Base-by-base conservation (phyloP, 2,888 invertebrate species). In the Netelia fuscicornis region DNA sequence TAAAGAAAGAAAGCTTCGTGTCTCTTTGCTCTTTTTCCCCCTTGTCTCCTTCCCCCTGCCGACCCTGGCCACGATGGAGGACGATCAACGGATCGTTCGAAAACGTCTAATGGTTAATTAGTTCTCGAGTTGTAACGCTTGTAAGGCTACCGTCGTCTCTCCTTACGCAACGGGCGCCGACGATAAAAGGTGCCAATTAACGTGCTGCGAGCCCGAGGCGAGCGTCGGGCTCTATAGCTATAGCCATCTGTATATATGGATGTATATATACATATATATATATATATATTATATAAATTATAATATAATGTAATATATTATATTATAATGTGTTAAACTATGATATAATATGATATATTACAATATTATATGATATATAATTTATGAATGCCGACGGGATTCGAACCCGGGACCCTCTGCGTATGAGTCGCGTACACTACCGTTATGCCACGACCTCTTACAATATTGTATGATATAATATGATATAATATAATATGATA, bases 131-230 rank as follows among this genome's bases (percentile, higher is more conserved):
- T 5, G 77, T 81, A 70, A 81, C 78, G 78, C 83, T 88, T 88
- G 85, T 86, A 86, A 77, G 88, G 88, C 87, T 88, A 86, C 88
- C 81, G 84, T 87, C 82, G 82, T 88, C 84, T 87, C 86, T 71
- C 42, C 86, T 88, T 88, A 88, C 88, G 84, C 82, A 86, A 84
- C 85, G 54, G 48, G 30, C 70, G 64, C 64, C 17, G 58, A 54
- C 64, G 25, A 65, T 84, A 81, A 84, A 84, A 86, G 77, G 75
- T 75, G 77, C 74, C 86, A 86, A 86, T 86, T 86, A 86, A 81
- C 84, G 70, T 67, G 81, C 44, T 30, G 77, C 54, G 62, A 81
- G 70, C 68, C 5, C 30, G 77, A 62, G 9, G 48, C 8, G 52
- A 30, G 64, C 81, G 70, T 58, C 48, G 30, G 68, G 77, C 77